Evolutionary conservation across 2,113 vertebrate genomes (phyloP).

Genomic region (Papio anubis): DNA sequence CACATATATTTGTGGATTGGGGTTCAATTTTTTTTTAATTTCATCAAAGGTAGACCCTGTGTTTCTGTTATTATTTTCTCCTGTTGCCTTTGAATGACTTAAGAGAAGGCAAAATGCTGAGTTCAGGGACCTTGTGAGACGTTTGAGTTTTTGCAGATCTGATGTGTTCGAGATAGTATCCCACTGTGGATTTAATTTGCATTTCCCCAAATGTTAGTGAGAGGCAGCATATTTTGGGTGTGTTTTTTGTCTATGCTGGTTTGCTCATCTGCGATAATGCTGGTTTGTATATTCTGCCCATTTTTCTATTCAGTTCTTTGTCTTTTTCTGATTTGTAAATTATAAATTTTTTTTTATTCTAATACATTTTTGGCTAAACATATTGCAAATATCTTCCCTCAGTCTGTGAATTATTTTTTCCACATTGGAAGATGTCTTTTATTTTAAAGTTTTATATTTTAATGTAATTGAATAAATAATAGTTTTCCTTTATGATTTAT

Average conservation of each 20-base stretch:
- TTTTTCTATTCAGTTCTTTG: neutral
- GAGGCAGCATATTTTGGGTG: neutral
- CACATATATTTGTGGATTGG: neutral
- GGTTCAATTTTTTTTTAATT: neutral
- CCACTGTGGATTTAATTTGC: neutral
- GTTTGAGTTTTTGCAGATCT: neutral
- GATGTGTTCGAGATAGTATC: neutral
- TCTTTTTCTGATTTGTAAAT: neutral
- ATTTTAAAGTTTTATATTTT: neutral
- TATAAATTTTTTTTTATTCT: neutral
- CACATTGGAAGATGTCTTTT: neutral
- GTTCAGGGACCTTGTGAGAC: neutral
- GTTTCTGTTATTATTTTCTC: constrained; percentile 17
- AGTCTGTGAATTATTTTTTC: neutral
- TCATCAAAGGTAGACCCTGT: neutral
- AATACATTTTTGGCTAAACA: neutral
- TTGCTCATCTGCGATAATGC: neutral
- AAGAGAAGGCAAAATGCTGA: neutral
- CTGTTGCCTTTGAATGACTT: neutral
- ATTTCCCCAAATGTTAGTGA: neutral
- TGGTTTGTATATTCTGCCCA: neutral
- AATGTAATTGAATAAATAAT: neutral
- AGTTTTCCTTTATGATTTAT: neutral
- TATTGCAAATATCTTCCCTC: neutral
- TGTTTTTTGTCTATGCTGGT: neutral